Conservation (phyloP, 2,888 invertebrate species). For the Neuroscelio doddi region DNA sequence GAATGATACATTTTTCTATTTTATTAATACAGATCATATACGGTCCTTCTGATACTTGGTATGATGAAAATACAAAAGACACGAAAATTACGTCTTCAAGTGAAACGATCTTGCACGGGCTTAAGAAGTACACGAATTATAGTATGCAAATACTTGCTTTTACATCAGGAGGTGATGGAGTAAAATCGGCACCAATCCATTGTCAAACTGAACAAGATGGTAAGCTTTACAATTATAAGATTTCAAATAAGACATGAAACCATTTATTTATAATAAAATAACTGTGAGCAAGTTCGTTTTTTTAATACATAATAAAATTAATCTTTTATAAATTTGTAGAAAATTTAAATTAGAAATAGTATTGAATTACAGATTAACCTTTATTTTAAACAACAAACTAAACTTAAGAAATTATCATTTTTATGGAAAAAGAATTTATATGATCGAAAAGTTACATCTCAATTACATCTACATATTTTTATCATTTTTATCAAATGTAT, state of each 20-base stretch:
- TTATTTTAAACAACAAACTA: no score
- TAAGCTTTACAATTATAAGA: constrained; percentile 64
- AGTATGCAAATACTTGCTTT: constrained; percentile 97
- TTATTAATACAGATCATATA: constrained; percentile 79
- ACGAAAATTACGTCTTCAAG: constrained; percentile 94
- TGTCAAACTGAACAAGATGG: constrained; percentile 97
- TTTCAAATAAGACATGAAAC: not conserved
- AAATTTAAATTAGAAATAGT: no score
- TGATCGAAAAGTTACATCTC: no score
- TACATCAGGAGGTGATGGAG: constrained; percentile 96
- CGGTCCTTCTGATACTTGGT: constrained; percentile 93
- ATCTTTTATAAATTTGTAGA: no score
- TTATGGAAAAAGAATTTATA: no score
- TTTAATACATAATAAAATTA: no score
- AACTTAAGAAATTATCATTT: no score
- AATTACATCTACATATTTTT: no score
- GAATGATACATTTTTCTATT: not conserved
- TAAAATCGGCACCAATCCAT: constrained; percentile 88
- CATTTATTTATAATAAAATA: no score
- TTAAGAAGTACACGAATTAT: constrained; percentile 96
- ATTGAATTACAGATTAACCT: no score
- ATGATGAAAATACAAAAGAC: constrained; percentile 92
- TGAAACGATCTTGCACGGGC: constrained; percentile 92
- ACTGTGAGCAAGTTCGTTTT: no score
- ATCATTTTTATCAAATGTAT: no score